phyloP scores from a whole-genome alignment of 1,140 invertebrate genomes.

The Pteromalus puparum region DNA sequence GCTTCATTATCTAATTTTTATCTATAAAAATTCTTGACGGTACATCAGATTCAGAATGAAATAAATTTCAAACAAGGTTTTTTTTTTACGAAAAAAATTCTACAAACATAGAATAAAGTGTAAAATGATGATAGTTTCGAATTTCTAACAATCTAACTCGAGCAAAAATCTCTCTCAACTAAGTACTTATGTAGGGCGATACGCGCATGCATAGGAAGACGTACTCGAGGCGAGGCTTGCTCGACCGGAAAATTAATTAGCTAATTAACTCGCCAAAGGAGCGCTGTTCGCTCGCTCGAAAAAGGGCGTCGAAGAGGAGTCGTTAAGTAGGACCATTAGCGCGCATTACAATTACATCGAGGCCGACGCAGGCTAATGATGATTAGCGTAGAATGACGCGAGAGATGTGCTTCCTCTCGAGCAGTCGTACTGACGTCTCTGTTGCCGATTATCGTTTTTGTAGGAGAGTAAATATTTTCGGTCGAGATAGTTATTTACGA shows the following conservation, averaged over 20 bases:
- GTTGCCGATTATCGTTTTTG: not conserved
- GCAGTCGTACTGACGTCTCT: not conserved
- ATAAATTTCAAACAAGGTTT: no score
- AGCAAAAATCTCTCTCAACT: no score
- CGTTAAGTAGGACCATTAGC: constrained; percentile 38
- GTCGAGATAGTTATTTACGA: no score
- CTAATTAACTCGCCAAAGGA: constrained; percentile 48
- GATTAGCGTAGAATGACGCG: not conserved
- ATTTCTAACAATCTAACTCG: no score
- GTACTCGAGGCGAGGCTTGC: not conserved
- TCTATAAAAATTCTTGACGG: no score
- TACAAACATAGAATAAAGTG: no score
- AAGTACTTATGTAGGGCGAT: no score
- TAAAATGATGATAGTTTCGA: no score
- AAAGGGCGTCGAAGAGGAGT: not conserved
- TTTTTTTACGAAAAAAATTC: no score
- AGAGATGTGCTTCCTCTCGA: not conserved
- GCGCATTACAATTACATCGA: constrained; percentile 47
- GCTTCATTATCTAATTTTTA: not conserved
- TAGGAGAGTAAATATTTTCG: no score
- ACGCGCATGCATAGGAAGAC: no score
- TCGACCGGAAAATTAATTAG: constrained; percentile 43
- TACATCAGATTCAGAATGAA: no score
- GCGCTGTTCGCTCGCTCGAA: not conserved
- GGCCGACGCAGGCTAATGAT: not conserved